These are phyloP conservation scores for Drosophila subquinaria DNA, from an alignment of 2,888 invertebrate genomes.

Conservation along the genomic window DNA sequence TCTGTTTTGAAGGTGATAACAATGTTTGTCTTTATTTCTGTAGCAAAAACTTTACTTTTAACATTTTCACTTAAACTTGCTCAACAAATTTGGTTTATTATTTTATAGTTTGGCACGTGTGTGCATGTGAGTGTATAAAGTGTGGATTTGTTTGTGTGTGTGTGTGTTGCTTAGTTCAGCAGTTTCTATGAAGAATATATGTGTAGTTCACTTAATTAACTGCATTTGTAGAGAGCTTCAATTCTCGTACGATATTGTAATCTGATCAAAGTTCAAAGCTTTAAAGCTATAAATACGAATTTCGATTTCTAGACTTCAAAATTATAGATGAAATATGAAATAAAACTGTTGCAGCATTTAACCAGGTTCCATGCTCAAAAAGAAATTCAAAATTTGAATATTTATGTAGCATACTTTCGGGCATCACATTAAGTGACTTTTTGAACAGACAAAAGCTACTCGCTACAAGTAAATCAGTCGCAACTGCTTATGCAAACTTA, in stretches of 20 bases:
- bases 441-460: constrained; percentile 41
- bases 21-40: constrained; percentile 82
- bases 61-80: constrained; percentile 81
- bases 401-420: constrained; percentile 59
- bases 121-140: constrained; percentile 28
- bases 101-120: constrained; percentile 78
- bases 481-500: constrained; percentile 66
- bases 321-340: not conserved
- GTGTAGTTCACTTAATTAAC: constrained; percentile 25
- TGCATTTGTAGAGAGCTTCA: constrained; percentile 20
- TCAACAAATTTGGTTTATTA: constrained; percentile 80
- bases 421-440: constrained; percentile 15
- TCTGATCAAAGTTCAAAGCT: not conserved
- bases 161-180: constrained; percentile 49
- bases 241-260: constrained; percentile 1
- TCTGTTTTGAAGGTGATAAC: constrained; percentile 82
- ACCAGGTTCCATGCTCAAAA: too few relatives aligned
- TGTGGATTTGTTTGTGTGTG: constrained; percentile 17
- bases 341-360: not conserved
- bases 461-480: not conserved
- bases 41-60: constrained; percentile 75
- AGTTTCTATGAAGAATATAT: constrained; percentile 23
- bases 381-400: not conserved
- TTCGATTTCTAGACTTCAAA: not conserved
- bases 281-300: not conserved